Conservation (phyloP, 2,797 vertebrate genomes). For the Phrynocephalus guinanensis region DNA sequence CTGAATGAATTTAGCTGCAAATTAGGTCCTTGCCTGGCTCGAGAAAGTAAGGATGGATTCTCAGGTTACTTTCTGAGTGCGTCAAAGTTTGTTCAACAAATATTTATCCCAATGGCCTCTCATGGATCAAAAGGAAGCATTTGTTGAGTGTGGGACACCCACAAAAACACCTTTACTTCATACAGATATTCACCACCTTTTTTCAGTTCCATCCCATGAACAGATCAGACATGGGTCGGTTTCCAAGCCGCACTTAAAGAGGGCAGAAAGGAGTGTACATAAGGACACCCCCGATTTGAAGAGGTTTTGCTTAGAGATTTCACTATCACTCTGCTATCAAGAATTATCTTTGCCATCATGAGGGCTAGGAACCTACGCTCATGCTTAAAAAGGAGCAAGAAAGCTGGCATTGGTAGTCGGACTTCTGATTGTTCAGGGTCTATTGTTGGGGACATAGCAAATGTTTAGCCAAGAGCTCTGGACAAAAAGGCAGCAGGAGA, state of each 20-base stretch:
- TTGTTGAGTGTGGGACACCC: neutral
- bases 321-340: neutral
- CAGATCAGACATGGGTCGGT: neutral
- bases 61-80: neutral
- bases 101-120: neutral
- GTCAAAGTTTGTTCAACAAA: neutral
- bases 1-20: neutral
- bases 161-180: neutral
- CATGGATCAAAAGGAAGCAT: neutral
- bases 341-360: neutral
- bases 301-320: neutral
- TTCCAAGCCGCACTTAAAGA: neutral
- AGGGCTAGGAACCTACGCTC: neutral
- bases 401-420: too few species aligned
- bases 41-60: neutral
- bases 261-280: too few species aligned
- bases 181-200: neutral
- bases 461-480: too few species aligned
- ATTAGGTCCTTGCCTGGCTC: neutral
- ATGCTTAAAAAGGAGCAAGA: neutral
- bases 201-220: neutral
- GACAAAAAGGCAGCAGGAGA: neutral
- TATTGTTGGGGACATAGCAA: too few species aligned
- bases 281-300: neutral
- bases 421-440: too few species aligned